Evolutionary conservation across 2,888 invertebrate genomes (phyloP).

Genomic region (Bugulina stolonifera): DNA sequence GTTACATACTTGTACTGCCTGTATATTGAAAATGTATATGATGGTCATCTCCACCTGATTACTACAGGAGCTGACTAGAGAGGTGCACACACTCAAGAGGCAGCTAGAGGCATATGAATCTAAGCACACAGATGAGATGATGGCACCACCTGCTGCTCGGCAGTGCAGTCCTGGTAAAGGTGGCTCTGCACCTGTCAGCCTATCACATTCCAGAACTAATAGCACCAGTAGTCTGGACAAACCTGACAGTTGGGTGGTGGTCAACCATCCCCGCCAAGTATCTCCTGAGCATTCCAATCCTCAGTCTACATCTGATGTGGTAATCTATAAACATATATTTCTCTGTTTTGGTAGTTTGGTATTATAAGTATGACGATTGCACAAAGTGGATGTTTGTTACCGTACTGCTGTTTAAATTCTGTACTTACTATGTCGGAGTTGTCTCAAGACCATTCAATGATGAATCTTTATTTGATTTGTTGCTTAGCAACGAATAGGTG

Average conservation of each 20-base stretch:
- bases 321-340: no score
- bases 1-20: no score
- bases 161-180: neutral
- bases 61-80: conserved; percentile 66
- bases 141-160: neutral
- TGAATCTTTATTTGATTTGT: no score
- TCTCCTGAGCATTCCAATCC: neutral
- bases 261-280: neutral
- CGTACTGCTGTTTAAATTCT: no score
- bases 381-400: no score
- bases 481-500: no score
- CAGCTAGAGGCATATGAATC: conserved; percentile 22
- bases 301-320: neutral
- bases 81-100: conserved; percentile 56
- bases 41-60: no score
- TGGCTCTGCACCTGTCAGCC: conserved; percentile 11
- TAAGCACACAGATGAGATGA: neutral
- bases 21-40: no score
- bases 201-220: conserved; percentile 7
- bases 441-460: no score
- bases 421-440: no score
- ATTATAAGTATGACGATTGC: no score
- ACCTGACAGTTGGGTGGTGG: conserved; percentile 19
- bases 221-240: conserved; percentile 18
- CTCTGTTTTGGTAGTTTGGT: no score